Percentiles rank a stretch among this genome's conserved stretches.
phyloP scores from a whole-genome alignment of 2,888 invertebrate genomes.

The Harpalus rufipes region DNA sequence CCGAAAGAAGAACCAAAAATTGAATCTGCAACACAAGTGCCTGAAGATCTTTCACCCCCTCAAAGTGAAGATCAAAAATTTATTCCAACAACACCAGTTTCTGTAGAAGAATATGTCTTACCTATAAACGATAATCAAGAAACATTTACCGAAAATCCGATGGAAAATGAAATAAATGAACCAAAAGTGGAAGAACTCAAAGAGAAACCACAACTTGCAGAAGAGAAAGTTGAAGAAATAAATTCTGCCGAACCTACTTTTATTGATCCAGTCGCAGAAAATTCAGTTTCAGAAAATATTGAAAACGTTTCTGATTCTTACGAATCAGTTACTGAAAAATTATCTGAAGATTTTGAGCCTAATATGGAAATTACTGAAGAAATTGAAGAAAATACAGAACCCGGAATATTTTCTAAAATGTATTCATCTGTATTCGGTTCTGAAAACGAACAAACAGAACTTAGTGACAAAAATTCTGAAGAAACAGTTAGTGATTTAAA shows the following conservation, averaged over 20 bases:
- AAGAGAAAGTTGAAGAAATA: conserved; percentile 17
- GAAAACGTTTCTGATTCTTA: conserved; percentile 23
- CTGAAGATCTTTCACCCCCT: conserved; percentile 48
- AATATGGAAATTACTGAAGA: conserved; percentile 1
- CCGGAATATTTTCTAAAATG: conserved; percentile 63
- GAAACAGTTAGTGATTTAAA: conserved; percentile 23
- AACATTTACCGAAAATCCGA: conserved; percentile 33
- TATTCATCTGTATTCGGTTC: conserved; percentile 55
- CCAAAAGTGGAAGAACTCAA: conserved; percentile 29
- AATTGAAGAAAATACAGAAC: conserved; percentile 23
- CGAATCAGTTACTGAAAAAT: conserved; percentile 25
- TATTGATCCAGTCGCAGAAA: conserved; percentile 8
- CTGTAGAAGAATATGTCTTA: conserved; percentile 15
- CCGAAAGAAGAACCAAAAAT: conserved; percentile 15
- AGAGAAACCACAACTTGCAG: background rate
- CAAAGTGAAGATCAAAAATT: conserved; percentile 9
- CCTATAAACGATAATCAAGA: conserved; percentile 12
- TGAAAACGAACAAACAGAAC: background rate
- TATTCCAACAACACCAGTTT: conserved; percentile 47
- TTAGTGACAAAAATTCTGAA: conserved; percentile 3
- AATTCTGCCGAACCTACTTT: conserved; percentile 19
- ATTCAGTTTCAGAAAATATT: conserved; percentile 29
- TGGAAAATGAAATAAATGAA: conserved; percentile 13
- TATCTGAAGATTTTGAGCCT: conserved; percentile 8
- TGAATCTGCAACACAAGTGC: conserved; percentile 54